These are phyloP conservation scores for Pygoscelis antarcticus DNA, from an alignment of 2,113 vertebrate genomes.

Conservation along the genomic window DNA sequence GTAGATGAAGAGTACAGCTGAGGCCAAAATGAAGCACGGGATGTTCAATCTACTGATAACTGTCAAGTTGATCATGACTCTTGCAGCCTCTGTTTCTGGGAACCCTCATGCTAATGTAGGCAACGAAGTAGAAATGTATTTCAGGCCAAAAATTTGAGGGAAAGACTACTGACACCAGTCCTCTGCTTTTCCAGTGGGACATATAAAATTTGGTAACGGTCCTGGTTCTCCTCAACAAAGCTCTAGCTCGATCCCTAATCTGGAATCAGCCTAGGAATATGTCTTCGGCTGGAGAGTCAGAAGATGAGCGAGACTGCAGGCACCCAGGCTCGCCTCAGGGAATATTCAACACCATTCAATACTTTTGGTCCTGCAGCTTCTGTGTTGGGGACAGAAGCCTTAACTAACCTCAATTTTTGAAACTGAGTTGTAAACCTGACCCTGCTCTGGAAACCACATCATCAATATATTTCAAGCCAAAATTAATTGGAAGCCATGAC, in stretches of 20 bases:
- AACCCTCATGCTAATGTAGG: background rate
- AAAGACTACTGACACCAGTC: background rate
- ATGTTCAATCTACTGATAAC: background rate
- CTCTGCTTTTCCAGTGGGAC: background rate
- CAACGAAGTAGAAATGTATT: background rate
- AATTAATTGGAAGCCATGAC: background rate
- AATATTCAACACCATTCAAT: background rate
- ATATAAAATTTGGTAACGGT: background rate
- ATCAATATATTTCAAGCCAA: background rate
- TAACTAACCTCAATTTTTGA: background rate
- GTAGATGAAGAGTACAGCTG: background rate
- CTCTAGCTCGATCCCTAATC: background rate
- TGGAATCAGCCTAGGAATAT: background rate
- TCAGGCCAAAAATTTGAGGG: background rate
- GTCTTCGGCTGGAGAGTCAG: background rate
- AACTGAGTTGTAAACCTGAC: background rate
- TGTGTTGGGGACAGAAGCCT: background rate
- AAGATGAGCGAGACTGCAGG: background rate
- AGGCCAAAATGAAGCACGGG: background rate
- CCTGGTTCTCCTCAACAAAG: background rate
- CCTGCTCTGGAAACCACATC: background rate
- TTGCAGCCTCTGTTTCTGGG: background rate
- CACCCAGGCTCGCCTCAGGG: background rate
- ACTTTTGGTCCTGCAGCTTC: background rate
- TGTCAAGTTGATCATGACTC: background rate